Conservation (phyloP, 2,113 vertebrate species). For the Boleophthalmus pectinirostris region DNA sequence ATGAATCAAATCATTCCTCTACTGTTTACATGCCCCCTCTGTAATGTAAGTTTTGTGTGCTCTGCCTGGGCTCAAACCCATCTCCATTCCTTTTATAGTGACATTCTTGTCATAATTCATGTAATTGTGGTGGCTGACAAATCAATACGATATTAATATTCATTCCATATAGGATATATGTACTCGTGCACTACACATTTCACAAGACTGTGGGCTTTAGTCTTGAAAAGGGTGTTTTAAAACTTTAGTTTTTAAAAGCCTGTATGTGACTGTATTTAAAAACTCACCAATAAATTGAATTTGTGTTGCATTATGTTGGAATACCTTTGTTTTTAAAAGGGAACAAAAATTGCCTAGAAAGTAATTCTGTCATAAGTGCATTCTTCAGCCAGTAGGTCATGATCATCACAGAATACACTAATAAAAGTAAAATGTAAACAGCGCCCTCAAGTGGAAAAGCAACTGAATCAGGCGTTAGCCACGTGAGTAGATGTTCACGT, state of each 20-base stretch:
- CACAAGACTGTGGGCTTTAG: constrained; percentile 26
- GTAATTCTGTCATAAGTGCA: neutral
- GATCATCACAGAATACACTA: too few species aligned
- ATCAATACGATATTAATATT: constrained; percentile 42
- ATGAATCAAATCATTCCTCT: constrained; percentile 35
- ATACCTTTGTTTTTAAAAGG: neutral
- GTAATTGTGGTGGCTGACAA: constrained; percentile 1
- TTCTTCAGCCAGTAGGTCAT: neutral
- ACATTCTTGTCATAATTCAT: constrained; percentile 14
- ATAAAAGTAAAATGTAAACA: constrained; percentile 2
- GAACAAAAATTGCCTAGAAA: neutral
- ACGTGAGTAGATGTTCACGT: constrained; percentile 46
- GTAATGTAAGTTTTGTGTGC: constrained; percentile 30
- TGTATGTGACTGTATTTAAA: constrained; percentile 51
- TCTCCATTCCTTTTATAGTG: neutral
- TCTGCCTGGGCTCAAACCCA: constrained; percentile 7
- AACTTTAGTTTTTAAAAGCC: constrained; percentile 39
- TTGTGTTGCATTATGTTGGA: neutral
- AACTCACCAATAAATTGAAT: constrained; percentile 57
- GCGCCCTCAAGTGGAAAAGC: constrained; percentile 31
- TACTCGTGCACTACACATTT: constrained; percentile 31
- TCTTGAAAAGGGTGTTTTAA: constrained; percentile 29
- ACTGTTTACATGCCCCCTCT: constrained; percentile 49
- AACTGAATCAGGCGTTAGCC: neutral
- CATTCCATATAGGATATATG: constrained; percentile 33